Conservation (phyloP, 2,888 invertebrate species). For the Leptura quadrifasciata region DNA sequence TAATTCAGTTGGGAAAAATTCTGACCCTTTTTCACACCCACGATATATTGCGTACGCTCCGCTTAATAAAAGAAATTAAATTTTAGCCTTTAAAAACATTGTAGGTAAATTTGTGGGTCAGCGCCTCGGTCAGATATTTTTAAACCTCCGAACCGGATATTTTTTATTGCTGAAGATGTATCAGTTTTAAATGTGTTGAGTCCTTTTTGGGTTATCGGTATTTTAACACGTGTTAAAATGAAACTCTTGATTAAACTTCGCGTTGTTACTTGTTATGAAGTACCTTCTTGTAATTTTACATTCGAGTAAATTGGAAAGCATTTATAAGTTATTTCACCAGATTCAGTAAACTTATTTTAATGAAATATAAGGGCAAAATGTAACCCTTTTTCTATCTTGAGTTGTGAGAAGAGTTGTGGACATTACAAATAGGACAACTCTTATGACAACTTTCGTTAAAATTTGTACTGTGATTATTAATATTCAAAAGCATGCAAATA, state of each 20-base stretch:
- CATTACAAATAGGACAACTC: no score
- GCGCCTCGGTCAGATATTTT: conserved; percentile 27
- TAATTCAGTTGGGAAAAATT: conserved; percentile 67
- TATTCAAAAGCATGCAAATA: no score
- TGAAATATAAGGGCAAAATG: no score
- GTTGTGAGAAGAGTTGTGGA: no score
- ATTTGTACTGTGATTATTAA: no score
- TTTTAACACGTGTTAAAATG: conserved; percentile 14
- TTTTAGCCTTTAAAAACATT: conserved; percentile 47
- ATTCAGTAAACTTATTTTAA: no score
- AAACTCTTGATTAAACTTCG: neutral
- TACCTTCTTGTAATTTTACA: neutral
- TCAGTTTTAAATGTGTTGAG: conserved; percentile 9
- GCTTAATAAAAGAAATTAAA: conserved; percentile 58
- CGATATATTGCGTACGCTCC: conserved; percentile 53
- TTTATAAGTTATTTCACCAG: no score
- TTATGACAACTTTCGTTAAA: no score
- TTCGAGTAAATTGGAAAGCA: no score
- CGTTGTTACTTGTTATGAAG: neutral
- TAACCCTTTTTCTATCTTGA: no score
- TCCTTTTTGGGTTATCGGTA: conserved; percentile 9
- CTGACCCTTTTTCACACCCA: conserved; percentile 60
- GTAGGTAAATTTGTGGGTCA: conserved; percentile 32
- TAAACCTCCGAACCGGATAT: conserved; percentile 23
- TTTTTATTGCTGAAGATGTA: conserved; percentile 15